phyloP scores from a whole-genome alignment of 2,113 vertebrate genomes.

The Prolemur simus region DNA sequence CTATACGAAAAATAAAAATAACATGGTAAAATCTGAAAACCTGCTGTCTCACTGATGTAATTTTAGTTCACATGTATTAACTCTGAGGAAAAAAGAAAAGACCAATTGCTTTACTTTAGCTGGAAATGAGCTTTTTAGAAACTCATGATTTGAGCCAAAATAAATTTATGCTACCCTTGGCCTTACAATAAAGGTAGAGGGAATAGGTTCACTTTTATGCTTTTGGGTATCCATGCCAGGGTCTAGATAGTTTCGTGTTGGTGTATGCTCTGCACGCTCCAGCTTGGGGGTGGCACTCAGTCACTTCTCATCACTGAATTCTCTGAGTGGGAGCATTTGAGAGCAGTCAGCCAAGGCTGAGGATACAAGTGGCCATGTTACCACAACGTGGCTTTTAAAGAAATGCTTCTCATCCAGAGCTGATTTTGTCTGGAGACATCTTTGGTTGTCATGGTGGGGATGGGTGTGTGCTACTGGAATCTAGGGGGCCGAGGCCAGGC shows the following conservation, averaged over 20 bases:
- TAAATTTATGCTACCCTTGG: background rate
- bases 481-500: background rate
- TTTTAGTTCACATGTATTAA: background rate
- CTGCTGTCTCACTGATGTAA: background rate
- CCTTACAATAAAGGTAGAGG: background rate
- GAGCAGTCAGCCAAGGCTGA: background rate
- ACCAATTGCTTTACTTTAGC: background rate
- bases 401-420: background rate
- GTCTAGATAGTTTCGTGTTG: background rate
- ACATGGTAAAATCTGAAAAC: background rate
- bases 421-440: background rate
- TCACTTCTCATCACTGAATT: background rate
- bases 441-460: background rate
- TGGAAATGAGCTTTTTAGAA: background rate
- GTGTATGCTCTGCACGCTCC: background rate
- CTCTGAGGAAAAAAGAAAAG: slow-evolving; percentile 3
- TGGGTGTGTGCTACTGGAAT: background rate
- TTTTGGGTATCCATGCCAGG: background rate
- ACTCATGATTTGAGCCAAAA: background rate
- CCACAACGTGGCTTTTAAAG: background rate
- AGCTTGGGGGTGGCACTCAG: background rate
- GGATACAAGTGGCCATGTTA: background rate
- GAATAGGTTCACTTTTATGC: background rate
- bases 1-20: background rate
- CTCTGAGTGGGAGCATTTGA: background rate